These are phyloP conservation scores for Lacerta agilis DNA, from an alignment of 2,797 vertebrate genomes.

Conservation along the genomic window DNA sequence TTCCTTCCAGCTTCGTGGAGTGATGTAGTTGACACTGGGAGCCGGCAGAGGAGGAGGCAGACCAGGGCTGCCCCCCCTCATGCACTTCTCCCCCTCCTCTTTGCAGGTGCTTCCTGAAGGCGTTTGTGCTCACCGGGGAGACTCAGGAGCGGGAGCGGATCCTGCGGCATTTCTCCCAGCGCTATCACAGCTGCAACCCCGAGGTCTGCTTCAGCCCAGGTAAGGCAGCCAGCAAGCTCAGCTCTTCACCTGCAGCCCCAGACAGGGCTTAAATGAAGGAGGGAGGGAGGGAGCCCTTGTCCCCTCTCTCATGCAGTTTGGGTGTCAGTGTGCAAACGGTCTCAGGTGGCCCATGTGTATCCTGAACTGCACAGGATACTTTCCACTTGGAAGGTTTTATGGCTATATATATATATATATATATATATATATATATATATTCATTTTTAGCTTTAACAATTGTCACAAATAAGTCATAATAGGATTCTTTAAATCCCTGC, in stretches of 20 bases:
- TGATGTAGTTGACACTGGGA: neutral
- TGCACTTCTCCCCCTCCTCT: neutral
- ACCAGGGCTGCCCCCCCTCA: neutral
- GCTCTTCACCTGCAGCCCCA: neutral
- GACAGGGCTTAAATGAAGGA: neutral
- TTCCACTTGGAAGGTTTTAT: neutral
- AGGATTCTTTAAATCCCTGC: too few relatives aligned
- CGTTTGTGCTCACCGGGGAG: constrained; percentile 91
- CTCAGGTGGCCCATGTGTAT: neutral
- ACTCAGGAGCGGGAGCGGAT: constrained; percentile 93
- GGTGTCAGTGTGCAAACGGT: too few relatives aligned
- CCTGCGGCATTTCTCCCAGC: constrained; percentile 86
- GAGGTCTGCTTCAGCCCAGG: constrained; percentile 80
- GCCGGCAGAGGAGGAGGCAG: neutral
- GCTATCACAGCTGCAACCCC: constrained; percentile 87
- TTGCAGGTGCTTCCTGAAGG: constrained; percentile 85
- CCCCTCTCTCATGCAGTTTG: too few relatives aligned
- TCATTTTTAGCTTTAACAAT: too few relatives aligned
- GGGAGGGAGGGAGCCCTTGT: too few relatives aligned
- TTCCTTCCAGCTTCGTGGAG: neutral
- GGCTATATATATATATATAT: too few relatives aligned
- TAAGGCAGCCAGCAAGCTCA: constrained; percentile 47
- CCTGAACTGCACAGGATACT: neutral
- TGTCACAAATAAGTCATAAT: too few relatives aligned
- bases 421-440: too few relatives aligned